phyloP scores from a whole-genome alignment of 2,888 invertebrate species.

The Rhaphigaster nebulosa region DNA sequence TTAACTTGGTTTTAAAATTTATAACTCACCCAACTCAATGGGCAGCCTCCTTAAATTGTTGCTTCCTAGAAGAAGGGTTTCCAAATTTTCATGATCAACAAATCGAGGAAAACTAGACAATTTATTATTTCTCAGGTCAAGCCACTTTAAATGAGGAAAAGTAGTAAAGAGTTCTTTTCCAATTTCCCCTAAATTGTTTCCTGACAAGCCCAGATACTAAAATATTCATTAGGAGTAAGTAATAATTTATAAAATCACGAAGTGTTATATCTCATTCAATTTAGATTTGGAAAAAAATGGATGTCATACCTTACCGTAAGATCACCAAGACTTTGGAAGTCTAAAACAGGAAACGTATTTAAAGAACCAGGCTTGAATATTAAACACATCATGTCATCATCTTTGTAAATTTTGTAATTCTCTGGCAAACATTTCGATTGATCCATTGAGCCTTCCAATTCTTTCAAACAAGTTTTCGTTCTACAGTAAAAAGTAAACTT shows the following conservation, averaged over 20 bases:
- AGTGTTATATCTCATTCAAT: neutral
- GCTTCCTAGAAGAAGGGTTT: constrained; percentile 76
- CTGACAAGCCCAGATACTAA: constrained; percentile 53
- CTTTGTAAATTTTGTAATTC: neutral
- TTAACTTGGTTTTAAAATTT: neutral
- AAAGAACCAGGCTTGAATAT: constrained; percentile 16
- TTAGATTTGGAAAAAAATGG: neutral
- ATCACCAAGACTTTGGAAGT: constrained; percentile 4
- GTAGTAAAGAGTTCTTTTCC: constrained; percentile 52
- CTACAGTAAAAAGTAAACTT: neutral
- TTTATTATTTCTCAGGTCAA: constrained; percentile 69
- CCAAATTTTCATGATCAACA: constrained; percentile 73
- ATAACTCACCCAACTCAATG: constrained; percentile 73
- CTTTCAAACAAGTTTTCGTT: neutral
- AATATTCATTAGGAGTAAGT: neutral
- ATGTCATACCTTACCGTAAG: neutral
- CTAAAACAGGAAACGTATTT: neutral
- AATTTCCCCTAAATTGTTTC: constrained; percentile 58
- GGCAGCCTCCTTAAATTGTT: constrained; percentile 75
- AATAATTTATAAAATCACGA: neutral
- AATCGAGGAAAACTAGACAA: constrained; percentile 74
- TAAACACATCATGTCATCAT: neutral
- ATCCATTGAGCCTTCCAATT: neutral
- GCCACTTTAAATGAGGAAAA: constrained; percentile 57
- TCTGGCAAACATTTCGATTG: neutral